Evolutionary conservation across 2,888 invertebrate species (phyloP).

Genomic region (Apamea crenata): DNA sequence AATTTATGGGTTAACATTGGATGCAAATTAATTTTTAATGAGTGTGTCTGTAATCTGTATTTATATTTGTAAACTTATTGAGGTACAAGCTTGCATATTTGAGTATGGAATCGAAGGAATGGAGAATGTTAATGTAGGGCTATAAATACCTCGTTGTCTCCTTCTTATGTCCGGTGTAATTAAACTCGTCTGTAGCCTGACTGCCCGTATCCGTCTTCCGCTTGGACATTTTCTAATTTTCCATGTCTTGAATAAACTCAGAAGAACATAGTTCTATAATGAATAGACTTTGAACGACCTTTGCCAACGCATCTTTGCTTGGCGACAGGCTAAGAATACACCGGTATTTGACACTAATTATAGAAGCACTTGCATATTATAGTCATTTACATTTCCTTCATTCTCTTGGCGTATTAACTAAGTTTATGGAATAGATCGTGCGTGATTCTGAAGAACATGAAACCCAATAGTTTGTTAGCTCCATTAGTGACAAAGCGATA

Average conservation of each 20-base stretch:
- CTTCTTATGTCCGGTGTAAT: constrained; percentile 54
- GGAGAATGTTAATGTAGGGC: constrained; percentile 42
- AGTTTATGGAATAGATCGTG: not conserved
- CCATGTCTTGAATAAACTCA: not conserved
- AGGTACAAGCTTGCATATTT: constrained; percentile 48
- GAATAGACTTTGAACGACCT: constrained; percentile 46
- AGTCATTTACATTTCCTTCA: constrained; percentile 21
- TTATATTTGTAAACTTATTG: constrained; percentile 55
- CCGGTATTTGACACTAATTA: constrained; percentile 47
- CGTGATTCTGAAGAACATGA: not conserved
- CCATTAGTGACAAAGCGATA: not conserved
- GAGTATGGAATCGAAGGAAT: constrained; percentile 46
- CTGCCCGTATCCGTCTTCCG: constrained; percentile 32
- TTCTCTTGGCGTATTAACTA: not conserved
- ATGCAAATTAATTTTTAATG: constrained; percentile 59
- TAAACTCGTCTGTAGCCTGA: constrained; percentile 36
- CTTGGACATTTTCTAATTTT: constrained; percentile 3
- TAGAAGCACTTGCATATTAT: constrained; percentile 41
- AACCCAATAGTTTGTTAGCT: not conserved
- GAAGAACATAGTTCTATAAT: constrained; percentile 10
- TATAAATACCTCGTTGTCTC: constrained; percentile 48
- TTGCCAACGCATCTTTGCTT: constrained; percentile 28
- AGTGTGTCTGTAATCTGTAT: constrained; percentile 48
- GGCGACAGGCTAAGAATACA: constrained; percentile 52
- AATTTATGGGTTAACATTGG: constrained; percentile 58